Base-by-base conservation (phyloP, 2,113 vertebrate species). In the Sapayoa aenigma region DNA sequence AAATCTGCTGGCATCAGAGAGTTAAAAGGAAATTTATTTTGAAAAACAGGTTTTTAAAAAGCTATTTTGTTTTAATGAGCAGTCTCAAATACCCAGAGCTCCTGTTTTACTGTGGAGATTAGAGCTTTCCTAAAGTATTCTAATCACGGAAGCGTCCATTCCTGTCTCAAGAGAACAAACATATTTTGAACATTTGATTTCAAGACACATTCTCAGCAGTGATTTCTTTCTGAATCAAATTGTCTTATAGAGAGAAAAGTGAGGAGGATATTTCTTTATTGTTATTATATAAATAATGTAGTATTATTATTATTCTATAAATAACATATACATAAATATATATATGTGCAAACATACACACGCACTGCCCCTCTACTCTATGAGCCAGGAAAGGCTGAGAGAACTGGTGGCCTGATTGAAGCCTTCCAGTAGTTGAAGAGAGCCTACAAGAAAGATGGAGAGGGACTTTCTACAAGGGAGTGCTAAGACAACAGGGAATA, bases 51-150 rank as follows among this genome's bases (percentile, higher is more conserved):
- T 42, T 93, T 82, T 91, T 33, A 67, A 55, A 87, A 91, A 94
- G 44, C n/a, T 91, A n/a, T 93, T 89, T 89, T 60, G 9, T 62
- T 90, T 74, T 94, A 93, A 90, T 81, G 79, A 94, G 37, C 33
- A 90, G 52, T 80, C 56, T 30, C 59, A 94, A 72, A 80, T 39
- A 86, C 56, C 9, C 82, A 67, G 55, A 91, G 28, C 30, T 95
- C 39, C 78, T 63, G 30, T 27, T 31, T 83, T n/a, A 14, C 31
- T 73, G 33, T 55, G 24, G 49, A 82, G 37, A 83, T 73, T 28
- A 91, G 78, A 83, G 27, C 14, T 90, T 84, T 71, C 52, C 47
- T 55, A 63, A 63, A 80, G 47, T 59, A 74, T 44, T 52, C 24
- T 75, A 60, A 69, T 39, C 35, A 55, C 0, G 0, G 47, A 90